A percentile compares a stretch with the other conserved stretches of the same genome.
phyloP scores from a whole-genome alignment of 2,888 invertebrate species.

The Dastarcus helophoroides region DNA sequence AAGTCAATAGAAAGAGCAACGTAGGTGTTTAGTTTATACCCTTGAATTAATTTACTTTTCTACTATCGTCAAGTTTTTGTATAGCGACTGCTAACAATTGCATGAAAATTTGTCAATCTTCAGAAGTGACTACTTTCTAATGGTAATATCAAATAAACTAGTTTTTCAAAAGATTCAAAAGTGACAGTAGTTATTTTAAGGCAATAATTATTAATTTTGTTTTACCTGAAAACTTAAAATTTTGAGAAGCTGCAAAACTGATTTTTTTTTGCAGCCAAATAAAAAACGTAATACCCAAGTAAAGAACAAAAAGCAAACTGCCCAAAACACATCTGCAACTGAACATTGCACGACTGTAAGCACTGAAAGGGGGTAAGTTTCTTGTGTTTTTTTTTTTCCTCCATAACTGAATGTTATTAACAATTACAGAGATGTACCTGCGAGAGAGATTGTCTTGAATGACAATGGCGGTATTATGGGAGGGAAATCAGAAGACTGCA shows the following conservation, averaged over 20 bases:
- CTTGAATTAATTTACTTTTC: constrained; percentile 1
- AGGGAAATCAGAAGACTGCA: constrained; percentile 26
- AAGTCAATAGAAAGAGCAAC: constrained; percentile 28
- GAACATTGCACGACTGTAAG: constrained; percentile 31
- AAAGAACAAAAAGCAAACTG: constrained; percentile 23
- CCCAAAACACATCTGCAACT: too few relatives aligned
- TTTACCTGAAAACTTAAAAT: not conserved
- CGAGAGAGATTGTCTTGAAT: constrained; percentile 28
- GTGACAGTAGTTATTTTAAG: not conserved
- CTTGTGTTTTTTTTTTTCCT: constrained; percentile 3
- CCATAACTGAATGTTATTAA: constrained; percentile 2
- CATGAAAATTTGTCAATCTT: too few relatives aligned
- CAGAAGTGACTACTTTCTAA: not conserved
- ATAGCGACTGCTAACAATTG: too few relatives aligned
- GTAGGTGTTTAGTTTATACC: constrained; percentile 21
- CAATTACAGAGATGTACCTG: constrained; percentile 31
- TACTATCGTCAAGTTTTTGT: not conserved
- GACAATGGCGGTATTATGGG: constrained; percentile 21
- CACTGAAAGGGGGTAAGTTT: constrained; percentile 32
- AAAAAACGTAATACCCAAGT: constrained; percentile 32
- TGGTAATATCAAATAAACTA: too few relatives aligned
- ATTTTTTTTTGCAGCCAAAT: constrained; percentile 24
- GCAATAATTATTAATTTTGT: not conserved
- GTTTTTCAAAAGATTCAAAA: too few relatives aligned
- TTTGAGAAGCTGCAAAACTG: not conserved